These are phyloP conservation scores for Nerophis ophidion DNA, from an alignment of 2,113 vertebrate species.

Conservation along the genomic window DNA sequence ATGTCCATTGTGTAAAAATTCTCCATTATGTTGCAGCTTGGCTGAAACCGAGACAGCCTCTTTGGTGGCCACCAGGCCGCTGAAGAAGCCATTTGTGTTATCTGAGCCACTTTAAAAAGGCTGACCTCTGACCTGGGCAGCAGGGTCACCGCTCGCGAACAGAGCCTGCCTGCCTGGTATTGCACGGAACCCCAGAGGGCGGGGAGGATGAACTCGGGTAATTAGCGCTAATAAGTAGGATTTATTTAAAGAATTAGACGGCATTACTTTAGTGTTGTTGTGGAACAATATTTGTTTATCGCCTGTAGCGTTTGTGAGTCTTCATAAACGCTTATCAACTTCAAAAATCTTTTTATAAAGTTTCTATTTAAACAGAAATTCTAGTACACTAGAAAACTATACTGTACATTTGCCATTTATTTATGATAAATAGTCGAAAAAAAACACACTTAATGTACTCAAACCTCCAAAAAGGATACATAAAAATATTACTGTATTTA, in stretches of 20 bases:
- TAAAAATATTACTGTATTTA: too few species aligned
- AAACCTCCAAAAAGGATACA: too few species aligned
- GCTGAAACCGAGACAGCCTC: not conserved
- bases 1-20: too few species aligned
- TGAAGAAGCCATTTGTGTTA: slow-evolving; percentile 60
- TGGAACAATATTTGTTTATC: slow-evolving; percentile 19
- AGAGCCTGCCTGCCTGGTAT: slow-evolving; percentile 25
- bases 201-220: slow-evolving; percentile 33
- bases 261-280: slow-evolving; percentile 25
- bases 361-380: too few species aligned
- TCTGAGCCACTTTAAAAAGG: slow-evolving; percentile 48
- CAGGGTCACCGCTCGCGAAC: slow-evolving; percentile 50
- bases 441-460: too few species aligned
- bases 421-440: too few species aligned
- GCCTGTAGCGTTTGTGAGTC: not conserved
- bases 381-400: too few species aligned
- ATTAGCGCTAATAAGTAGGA: slow-evolving; percentile 47
- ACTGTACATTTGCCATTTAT: too few species aligned
- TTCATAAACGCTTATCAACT: not conserved
- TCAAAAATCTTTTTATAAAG: too few species aligned
- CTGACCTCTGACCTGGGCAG: slow-evolving; percentile 61
- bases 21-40: too few species aligned
- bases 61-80: slow-evolving; percentile 27
- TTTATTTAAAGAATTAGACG: slow-evolving; percentile 38
- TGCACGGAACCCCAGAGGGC: slow-evolving; percentile 38